Evolutionary conservation across 2,888 invertebrate species (phyloP), one percentile per base, ranked within the genome.

Genomic region (Drosophila paramelanica): DNA sequence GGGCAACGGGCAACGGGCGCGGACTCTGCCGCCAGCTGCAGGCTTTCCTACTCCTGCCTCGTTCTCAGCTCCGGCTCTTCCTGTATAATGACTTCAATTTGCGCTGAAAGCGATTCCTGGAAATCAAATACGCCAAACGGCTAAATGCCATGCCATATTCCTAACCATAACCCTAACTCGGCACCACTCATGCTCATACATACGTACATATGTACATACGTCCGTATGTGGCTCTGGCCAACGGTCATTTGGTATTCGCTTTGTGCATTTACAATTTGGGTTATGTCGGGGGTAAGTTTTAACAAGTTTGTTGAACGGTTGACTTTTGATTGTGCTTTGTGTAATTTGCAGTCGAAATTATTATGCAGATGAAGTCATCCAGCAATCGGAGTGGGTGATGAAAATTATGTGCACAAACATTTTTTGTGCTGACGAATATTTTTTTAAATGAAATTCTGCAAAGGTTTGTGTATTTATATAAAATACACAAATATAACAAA

Each of bases 41-140:
- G 36, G 36, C 36, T 36, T 13, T 36, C 36, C 11, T 36, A 13
- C 36, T 36, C 36, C 33, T 53, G 52, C 42, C 52, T 43, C 31
- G 57, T 23, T 46, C 39, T 61, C 41, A 41, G 52, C 23, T 8
- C 27, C 13, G 2, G 5, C 52, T 51, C 50, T 64, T 52, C 51
- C 67, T 67, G 69, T 72, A 88, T 88, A 86, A 89, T 86, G 87
- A 86, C 85, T 86, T 89, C 89, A 86, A 86, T 86, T 86, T 86
- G 87, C 73, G 83, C 87, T 89, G 80, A 82, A 88, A 88, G 77
- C 80, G 84, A 89, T 86, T 86, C 89, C 89, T 80, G 89, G 85
- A 86, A 86, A 89, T 88, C 89, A 89, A 82, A 82, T 82, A 83
- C 88, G 62, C 47, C 87, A 81, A 88, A 86, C 88, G 80, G 87